Evolutionary conservation across 2,888 invertebrate species (phyloP).

Genomic region (Aproaerema taeniolella): DNA sequence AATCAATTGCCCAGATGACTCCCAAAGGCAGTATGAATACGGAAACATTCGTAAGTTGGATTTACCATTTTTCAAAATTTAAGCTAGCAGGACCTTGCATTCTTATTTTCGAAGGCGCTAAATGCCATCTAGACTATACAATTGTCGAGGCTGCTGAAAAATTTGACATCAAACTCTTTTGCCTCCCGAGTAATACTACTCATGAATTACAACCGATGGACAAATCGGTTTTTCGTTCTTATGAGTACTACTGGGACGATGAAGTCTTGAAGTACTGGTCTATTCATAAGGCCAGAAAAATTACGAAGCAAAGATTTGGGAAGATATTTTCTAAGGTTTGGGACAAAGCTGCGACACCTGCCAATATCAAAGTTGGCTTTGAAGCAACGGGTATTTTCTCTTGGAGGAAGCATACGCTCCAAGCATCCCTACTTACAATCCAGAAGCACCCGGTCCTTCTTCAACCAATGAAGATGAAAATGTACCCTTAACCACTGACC

Average conservation of each 20-base stretch:
- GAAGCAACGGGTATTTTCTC: conserved; percentile 24
- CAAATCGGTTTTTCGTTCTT: conserved; percentile 12
- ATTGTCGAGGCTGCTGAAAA: conserved; percentile 10
- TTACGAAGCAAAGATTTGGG: conserved; percentile 32
- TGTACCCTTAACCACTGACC: too few species aligned
- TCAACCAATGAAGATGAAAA: too few species aligned
- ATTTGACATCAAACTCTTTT: conserved; percentile 17
- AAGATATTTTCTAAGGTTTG: conserved; percentile 23
- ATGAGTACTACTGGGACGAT: conserved; percentile 4
- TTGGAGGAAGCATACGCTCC: conserved; percentile 1
- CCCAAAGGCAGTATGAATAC: conserved; percentile 5
- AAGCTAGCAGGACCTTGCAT: conserved; percentile 17
- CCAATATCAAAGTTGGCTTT: conserved; percentile 29
- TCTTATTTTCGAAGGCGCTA: conserved; percentile 19
- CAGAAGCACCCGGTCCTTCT: too few species aligned
- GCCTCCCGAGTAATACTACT: conserved; percentile 18
- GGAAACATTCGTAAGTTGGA: conserved; percentile 17
- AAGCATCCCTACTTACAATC: not conserved
- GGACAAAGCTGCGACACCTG: conserved; percentile 24
- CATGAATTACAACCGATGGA: conserved; percentile 22
- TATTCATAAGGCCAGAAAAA: conserved; percentile 21
- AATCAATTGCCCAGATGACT: conserved; percentile 18
- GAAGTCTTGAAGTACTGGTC: not conserved
- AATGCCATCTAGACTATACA: not conserved
- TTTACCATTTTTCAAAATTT: conserved; percentile 10